phyloP scores from a whole-genome alignment of 1,140 invertebrate species.

The Cydia fagiglandana region DNA sequence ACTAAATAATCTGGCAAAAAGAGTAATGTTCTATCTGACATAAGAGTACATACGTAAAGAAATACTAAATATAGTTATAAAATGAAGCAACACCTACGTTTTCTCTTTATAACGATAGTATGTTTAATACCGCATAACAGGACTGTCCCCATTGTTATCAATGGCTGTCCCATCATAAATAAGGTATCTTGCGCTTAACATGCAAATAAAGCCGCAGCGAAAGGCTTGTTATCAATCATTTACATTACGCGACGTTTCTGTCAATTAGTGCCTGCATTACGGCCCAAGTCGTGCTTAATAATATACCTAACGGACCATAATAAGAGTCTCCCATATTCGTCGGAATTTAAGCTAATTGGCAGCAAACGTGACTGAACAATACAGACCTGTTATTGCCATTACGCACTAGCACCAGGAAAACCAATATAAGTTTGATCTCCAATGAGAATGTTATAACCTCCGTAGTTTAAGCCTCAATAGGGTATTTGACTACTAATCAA shows the following conservation, averaged over 20 bases:
- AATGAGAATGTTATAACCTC: too few species aligned
- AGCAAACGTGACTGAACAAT: conserved; percentile 64
- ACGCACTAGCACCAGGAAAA: background rate
- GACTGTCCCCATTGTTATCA: conserved; percentile 15
- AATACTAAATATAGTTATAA: too few species aligned
- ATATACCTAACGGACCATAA: conserved; percentile 48
- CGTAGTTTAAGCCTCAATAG: too few species aligned
- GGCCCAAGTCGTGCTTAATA: conserved; percentile 39
- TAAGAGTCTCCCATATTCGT: conserved; percentile 60
- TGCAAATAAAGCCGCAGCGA: conserved; percentile 10
- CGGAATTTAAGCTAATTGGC: conserved; percentile 71
- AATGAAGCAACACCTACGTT: background rate
- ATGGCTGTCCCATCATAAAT: background rate
- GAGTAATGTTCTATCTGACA: too few species aligned
- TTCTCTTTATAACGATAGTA: background rate
- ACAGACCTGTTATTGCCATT: conserved; percentile 32
- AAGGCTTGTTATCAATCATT: conserved; percentile 27
- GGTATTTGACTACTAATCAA: too few species aligned
- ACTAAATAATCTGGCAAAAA: too few species aligned
- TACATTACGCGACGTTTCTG: conserved; percentile 35
- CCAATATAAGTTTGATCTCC: background rate
- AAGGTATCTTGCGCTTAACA: conserved; percentile 20
- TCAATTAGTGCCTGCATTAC: conserved; percentile 55
- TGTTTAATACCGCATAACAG: background rate
- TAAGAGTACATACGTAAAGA: too few species aligned